phyloP scores from a whole-genome alignment of 2,113 vertebrate species.

The Acrocephalus kingi region DNA sequence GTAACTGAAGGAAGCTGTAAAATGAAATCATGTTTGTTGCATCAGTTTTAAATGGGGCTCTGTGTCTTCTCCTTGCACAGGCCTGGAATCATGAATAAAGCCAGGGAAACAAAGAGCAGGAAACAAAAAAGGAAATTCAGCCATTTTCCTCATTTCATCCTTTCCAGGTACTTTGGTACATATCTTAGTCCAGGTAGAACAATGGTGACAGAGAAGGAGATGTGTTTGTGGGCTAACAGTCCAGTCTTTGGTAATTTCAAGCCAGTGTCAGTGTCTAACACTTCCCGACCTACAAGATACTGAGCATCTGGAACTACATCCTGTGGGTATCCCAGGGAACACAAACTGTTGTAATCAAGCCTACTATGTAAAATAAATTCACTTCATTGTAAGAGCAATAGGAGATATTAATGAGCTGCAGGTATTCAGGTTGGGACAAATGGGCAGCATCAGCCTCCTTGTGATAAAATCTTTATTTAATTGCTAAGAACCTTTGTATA shows the following conservation, averaged over 20 bases:
- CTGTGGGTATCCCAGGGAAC: neutral
- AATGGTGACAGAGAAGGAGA: neutral
- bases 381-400: neutral
- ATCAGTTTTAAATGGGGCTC: neutral
- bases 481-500: neutral
- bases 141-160: neutral
- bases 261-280: neutral
- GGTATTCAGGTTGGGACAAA: neutral
- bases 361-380: neutral
- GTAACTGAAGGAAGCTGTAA: neutral
- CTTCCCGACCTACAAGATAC: neutral
- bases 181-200: neutral
- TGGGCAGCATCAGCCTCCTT: neutral
- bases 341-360: neutral
- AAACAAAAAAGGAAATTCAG: neutral
- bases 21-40: accelerated
- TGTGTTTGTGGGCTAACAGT: neutral
- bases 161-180: neutral
- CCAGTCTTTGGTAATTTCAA: neutral
- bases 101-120: neutral
- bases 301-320: neutral
- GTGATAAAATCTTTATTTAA: neutral
- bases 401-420: neutral
- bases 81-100: neutral
- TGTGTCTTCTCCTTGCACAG: neutral